Conservation (phyloP, 2,797 vertebrate species). For the Hoplostethus mediterraneus region DNA sequence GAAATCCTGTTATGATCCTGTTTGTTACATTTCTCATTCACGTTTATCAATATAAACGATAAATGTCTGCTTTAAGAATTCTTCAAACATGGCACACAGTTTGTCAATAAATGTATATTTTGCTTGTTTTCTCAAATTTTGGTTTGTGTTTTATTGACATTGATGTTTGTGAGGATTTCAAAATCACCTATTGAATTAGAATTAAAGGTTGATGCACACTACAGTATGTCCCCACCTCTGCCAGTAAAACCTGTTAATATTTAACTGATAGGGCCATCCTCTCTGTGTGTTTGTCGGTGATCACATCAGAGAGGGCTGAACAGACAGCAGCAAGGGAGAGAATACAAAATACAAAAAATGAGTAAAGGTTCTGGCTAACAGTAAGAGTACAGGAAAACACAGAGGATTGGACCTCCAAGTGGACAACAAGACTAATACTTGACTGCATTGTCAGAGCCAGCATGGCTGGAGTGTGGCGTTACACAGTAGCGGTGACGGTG, state of each 20-base stretch:
- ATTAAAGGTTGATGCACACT: constrained; percentile 16
- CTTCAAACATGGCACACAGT: not conserved
- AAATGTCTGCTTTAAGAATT: not conserved
- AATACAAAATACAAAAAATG: not conserved
- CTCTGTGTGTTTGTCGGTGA: constrained; percentile 31
- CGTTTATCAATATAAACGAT: constrained; percentile 5
- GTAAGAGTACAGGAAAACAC: not conserved
- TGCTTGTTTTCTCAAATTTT: constrained; percentile 6
- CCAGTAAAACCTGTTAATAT: constrained; percentile 62
- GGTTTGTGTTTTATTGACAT: not conserved
- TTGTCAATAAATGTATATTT: constrained; percentile 42
- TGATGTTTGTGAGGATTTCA: not conserved
- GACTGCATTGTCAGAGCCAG: not conserved
- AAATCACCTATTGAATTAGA: not conserved
- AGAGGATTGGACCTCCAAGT: not conserved
- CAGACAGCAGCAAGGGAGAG: constrained; percentile 17
- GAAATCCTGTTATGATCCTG: not conserved
- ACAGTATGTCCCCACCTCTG: constrained; percentile 33
- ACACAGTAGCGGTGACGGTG: constrained; percentile 23
- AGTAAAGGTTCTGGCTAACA: not conserved
- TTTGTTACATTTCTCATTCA: constrained; percentile 7
- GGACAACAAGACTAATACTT: not conserved
- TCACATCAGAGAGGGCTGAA: constrained; percentile 23
- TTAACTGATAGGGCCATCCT: constrained; percentile 54
- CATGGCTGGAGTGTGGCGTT: constrained; percentile 61